phyloP scores from a whole-genome alignment of 2,797 vertebrate genomes.

The Helicolenus hilgendorfi region DNA sequence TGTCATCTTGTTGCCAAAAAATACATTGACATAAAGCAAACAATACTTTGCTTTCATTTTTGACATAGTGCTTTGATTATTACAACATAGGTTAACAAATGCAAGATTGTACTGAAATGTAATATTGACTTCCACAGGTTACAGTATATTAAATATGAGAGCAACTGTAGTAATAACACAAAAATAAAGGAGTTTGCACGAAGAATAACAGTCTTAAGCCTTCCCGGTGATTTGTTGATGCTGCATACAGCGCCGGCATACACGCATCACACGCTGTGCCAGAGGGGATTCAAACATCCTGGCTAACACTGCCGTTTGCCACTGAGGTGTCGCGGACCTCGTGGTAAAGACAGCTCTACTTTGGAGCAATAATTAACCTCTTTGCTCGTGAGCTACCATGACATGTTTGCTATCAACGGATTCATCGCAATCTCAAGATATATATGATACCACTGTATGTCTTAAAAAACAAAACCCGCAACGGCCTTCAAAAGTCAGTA shows the following conservation, averaged over 20 bases:
- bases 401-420: too few relatives aligned
- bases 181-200: background rate
- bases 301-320: too few relatives aligned
- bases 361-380: too few relatives aligned
- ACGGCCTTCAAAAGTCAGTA: too few relatives aligned
- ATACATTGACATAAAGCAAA: background rate
- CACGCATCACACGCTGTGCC: too few relatives aligned
- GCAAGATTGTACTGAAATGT: background rate
- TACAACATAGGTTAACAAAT: background rate
- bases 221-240: background rate
- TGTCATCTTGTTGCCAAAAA: background rate
- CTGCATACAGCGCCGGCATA: background rate
- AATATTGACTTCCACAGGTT: background rate
- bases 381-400: too few relatives aligned
- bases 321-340: too few relatives aligned
- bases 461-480: too few relatives aligned
- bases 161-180: background rate
- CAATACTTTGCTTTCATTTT: background rate
- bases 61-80: background rate
- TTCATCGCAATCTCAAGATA: too few relatives aligned
- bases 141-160: background rate
- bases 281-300: too few relatives aligned
- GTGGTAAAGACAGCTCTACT: too few relatives aligned
- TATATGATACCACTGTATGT: too few relatives aligned
- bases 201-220: background rate